Evolutionary conservation across 2,888 invertebrate species (phyloP).

Genomic region (Congeria kusceri): DNA sequence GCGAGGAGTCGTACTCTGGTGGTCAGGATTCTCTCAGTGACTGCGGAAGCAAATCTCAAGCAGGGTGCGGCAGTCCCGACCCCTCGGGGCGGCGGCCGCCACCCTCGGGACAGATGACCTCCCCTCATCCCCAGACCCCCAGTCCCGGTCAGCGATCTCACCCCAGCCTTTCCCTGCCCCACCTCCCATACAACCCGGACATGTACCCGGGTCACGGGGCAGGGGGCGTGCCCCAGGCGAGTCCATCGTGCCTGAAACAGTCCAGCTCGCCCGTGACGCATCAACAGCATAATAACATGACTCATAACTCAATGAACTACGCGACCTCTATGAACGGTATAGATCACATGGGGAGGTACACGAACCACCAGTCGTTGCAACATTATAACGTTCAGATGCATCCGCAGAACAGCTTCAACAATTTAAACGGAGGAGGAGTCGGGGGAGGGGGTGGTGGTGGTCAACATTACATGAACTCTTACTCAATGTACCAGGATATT

Average conservation of each 20-base stretch:
- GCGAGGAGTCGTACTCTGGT: slow-evolving; percentile 66
- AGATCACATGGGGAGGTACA: slow-evolving; percentile 61
- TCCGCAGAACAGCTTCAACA: slow-evolving; percentile 37
- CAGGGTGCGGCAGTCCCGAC: slow-evolving; percentile 59
- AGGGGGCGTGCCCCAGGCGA: slow-evolving; percentile 59
- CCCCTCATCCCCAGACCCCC: slow-evolving; percentile 55
- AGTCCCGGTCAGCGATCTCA: slow-evolving; percentile 61
- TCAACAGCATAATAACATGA: slow-evolving; percentile 50
- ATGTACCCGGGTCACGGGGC: slow-evolving; percentile 51
- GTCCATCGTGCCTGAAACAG: slow-evolving; percentile 63
- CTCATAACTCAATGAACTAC: slow-evolving; percentile 57
- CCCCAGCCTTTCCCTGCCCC: slow-evolving; percentile 42
- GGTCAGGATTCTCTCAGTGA: slow-evolving; percentile 66
- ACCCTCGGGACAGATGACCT: slow-evolving; percentile 44
- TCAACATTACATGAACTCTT: slow-evolving; percentile 69
- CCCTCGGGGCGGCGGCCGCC: slow-evolving; percentile 52
- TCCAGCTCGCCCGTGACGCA: slow-evolving; percentile 63
- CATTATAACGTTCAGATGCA: slow-evolving; percentile 65
- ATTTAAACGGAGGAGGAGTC: not conserved
- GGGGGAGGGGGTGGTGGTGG: slow-evolving; percentile 26
- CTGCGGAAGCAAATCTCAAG: slow-evolving; percentile 69
- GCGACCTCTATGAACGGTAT: slow-evolving; percentile 38
- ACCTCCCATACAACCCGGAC: slow-evolving; percentile 49
- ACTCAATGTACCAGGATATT: slow-evolving; percentile 71
- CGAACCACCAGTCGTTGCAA: slow-evolving; percentile 49